Conservation (phyloP, 2,888 invertebrate genomes). For the Ornithoptera priamus region DNA sequence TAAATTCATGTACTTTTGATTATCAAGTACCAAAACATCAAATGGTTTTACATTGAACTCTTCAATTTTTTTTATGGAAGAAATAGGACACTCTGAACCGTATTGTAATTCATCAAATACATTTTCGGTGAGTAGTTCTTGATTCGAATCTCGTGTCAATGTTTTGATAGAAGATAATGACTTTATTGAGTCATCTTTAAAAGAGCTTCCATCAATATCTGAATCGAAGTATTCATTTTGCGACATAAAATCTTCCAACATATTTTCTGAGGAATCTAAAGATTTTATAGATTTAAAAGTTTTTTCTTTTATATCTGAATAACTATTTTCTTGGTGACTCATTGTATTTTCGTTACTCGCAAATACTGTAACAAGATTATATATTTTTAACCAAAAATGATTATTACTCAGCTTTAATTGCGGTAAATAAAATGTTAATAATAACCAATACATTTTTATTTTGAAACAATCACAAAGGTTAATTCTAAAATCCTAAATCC, state of each 20-base stretch:
- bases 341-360: constrained; percentile 21
- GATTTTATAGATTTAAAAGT: not conserved
- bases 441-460: constrained; percentile 29
- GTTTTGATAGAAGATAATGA: constrained; percentile 22
- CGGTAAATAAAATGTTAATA: not conserved
- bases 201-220: not conserved
- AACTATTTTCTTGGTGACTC: constrained; percentile 10
- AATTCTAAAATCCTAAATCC: constrained; percentile 58
- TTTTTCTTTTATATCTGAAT: constrained; percentile 5
- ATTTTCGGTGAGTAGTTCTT: not conserved
- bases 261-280: not conserved
- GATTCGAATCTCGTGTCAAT: not conserved
- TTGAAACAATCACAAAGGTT: constrained; percentile 18
- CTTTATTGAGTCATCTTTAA: not conserved
- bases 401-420: not conserved
- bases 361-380: constrained; percentile 26
- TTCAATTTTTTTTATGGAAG: not conserved
- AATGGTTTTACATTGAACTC: not conserved
- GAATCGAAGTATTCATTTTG: constrained; percentile 2
- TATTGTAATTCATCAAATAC: not conserved
- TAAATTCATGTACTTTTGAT: not conserved
- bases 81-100: not conserved
- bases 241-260: not conserved
- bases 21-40: not conserved
- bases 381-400: constrained; percentile 6